phyloP scores from a whole-genome alignment of 2,797 vertebrate genomes.

The Chromis chromis region DNA sequence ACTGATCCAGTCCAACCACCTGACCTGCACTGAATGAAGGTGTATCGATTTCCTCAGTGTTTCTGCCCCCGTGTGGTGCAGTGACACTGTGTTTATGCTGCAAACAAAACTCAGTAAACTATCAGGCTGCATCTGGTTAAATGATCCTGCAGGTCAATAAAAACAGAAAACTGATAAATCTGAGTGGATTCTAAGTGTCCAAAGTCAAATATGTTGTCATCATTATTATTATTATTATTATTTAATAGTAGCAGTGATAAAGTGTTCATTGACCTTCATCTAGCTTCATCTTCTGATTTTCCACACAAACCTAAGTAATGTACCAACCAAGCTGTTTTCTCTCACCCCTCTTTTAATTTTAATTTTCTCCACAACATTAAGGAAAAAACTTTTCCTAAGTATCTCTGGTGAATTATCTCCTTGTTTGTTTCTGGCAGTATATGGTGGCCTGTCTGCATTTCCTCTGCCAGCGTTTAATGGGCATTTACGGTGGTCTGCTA shows the following conservation, averaged over 20 bases:
- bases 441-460: slow-evolving; percentile 13
- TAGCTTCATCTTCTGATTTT: neutral
- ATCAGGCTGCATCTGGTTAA: accelerated
- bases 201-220: neutral
- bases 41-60: slow-evolving; percentile 70
- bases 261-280: neutral
- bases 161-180: neutral
- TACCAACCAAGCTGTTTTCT: slow-evolving; percentile 13
- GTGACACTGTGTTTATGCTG: slow-evolving; percentile 39
- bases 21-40: slow-evolving; percentile 45
- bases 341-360: slow-evolving; percentile 17
- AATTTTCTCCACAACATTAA: slow-evolving; percentile 19
- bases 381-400: neutral
- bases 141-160: slow-evolving; percentile 4
- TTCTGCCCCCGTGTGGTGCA: slow-evolving; percentile 85
- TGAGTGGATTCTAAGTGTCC: neutral
- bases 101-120: slow-evolving; percentile 13
- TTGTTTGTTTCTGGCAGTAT: slow-evolving; percentile 23
- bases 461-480: slow-evolving; percentile 33
- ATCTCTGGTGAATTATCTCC: slow-evolving; percentile 32
- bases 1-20: slow-evolving; percentile 2
- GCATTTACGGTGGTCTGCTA: slow-evolving; percentile 38
- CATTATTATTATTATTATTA: neutral
- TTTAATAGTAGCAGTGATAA: neutral
- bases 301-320: neutral